Percentiles rank a stretch among this genome's conserved stretches.
Conservation (phyloP, 2,797 vertebrate species). For the Pangasius mekongensis region DNA sequence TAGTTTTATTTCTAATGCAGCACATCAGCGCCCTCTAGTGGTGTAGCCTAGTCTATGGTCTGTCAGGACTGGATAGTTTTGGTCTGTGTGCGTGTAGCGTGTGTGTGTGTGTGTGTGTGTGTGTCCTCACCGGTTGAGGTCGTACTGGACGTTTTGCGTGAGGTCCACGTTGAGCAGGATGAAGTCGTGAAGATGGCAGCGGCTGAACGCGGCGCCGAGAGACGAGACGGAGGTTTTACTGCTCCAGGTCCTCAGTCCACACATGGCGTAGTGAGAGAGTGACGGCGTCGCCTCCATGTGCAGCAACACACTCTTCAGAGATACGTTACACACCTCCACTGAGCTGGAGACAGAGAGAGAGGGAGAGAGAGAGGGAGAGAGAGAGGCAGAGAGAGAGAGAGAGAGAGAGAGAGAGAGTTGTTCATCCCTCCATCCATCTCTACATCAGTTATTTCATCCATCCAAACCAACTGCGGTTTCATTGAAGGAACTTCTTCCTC, state of each 20-base stretch:
- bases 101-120: neutral
- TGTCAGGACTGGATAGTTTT: neutral
- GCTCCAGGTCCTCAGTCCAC: constrained; percentile 92
- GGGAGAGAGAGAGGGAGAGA: neutral
- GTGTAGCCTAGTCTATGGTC: neutral
- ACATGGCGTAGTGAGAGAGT: constrained; percentile 88
- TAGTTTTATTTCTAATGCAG: neutral
- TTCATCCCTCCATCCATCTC: neutral
- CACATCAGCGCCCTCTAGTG: neutral
- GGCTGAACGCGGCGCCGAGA: constrained; percentile 79
- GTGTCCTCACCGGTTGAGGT: constrained; percentile 90
- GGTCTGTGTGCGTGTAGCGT: neutral
- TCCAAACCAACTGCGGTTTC: neutral
- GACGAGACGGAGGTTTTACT: constrained; percentile 76
- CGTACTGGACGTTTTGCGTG: constrained; percentile 97
- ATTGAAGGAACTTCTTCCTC: neutral
- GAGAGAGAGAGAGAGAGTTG: neutral
- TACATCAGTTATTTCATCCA: neutral
- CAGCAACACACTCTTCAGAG: constrained; percentile 88
- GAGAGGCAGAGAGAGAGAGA: neutral
- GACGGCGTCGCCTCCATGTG: constrained; percentile 95
- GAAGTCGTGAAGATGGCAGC: constrained; percentile 91
- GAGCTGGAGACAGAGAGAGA: neutral
- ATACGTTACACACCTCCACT: constrained; percentile 79
- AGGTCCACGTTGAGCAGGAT: constrained; percentile 94